Base-by-base conservation (phyloP, 1,140 invertebrate species). In the Achroia grisella region DNA sequence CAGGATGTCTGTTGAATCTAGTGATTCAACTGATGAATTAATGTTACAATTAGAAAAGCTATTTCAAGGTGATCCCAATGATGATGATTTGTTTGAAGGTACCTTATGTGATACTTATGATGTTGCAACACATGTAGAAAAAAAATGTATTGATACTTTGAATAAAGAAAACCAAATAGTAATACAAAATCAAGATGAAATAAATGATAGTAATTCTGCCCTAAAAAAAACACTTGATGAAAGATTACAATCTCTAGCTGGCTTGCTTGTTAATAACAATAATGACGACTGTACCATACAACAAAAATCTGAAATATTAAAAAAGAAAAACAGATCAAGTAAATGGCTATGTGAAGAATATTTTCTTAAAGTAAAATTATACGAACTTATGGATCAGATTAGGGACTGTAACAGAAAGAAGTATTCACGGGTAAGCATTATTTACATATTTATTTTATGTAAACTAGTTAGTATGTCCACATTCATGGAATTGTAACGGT, bases 291-390 rank as follows among this genome's bases (percentile, higher is more conserved):
- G 36, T 39, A 35, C 27, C 11, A 51, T 45, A 37, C 39, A 52
- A 44, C 27, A 43, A 9, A 53, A 53, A 48, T 23, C 34, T 33
- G 55, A 62, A 37, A 53, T 30, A 41, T 30, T 44, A 43, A 70
- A 62, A 53, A 39, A 17, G 17, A 68, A 55, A 59, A 48, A 39
- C 36, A 55, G 40, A 33, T 39, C 57, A 8, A 71, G 54, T 42
- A 79, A 77, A 56, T 87, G 85, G 85, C 31, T 83, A 6, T 86
- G 85, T 71, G 85, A 87, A 50, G 74, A 82, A 48, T 86, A 84
- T 52, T 86, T 74, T 57, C 55, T 79, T 12, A 87, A 82, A 62
- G 59, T 63, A 15, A 70, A 71, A 50, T 47, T 86, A 8, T 72
- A 62, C 55, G 75, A 83, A 47, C 44, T 75, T 17, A 46, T 87